Conservation (phyloP, 2,113 vertebrate species). For the Triplophysa siluroides region DNA sequence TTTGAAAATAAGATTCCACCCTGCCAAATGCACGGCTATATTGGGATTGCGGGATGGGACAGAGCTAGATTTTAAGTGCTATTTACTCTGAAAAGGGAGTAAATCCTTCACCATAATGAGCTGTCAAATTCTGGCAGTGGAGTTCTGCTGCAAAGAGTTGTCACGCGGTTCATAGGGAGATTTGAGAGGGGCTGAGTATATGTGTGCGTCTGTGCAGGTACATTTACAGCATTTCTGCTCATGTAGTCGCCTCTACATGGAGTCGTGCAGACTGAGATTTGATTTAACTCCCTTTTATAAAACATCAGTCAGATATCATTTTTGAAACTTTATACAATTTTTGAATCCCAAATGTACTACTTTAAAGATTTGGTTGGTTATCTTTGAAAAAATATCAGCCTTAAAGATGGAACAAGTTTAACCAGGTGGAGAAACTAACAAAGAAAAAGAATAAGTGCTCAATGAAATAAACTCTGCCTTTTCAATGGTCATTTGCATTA, state of each 20-base stretch:
- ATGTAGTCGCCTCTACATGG: background rate
- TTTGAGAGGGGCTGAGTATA: slow-evolving; percentile 46
- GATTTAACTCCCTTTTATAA: slow-evolving; percentile 11
- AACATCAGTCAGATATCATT: background rate
- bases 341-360: background rate
- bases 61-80: slow-evolving; percentile 65
- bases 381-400: slow-evolving; percentile 17
- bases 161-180: slow-evolving; percentile 47
- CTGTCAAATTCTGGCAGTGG: slow-evolving; percentile 64
- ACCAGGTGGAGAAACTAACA: slow-evolving; percentile 31
- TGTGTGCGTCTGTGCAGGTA: slow-evolving; percentile 12
- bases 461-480: slow-evolving; percentile 35
- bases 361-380: background rate
- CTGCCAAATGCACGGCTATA: slow-evolving; percentile 68
- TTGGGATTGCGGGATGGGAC: slow-evolving; percentile 61
- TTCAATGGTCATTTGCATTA: slow-evolving; percentile 60
- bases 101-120: slow-evolving; percentile 71
- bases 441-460: slow-evolving; percentile 1
- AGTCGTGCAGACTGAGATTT: background rate
- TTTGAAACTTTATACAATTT: slow-evolving; percentile 13
- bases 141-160: slow-evolving; percentile 49
- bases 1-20: slow-evolving; percentile 70
- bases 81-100: slow-evolving; percentile 63
- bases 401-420: slow-evolving; percentile 37
- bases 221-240: slow-evolving; percentile 18